phyloP scores from a whole-genome alignment of 2,888 invertebrate species.

The Xestia c-nigrum region DNA sequence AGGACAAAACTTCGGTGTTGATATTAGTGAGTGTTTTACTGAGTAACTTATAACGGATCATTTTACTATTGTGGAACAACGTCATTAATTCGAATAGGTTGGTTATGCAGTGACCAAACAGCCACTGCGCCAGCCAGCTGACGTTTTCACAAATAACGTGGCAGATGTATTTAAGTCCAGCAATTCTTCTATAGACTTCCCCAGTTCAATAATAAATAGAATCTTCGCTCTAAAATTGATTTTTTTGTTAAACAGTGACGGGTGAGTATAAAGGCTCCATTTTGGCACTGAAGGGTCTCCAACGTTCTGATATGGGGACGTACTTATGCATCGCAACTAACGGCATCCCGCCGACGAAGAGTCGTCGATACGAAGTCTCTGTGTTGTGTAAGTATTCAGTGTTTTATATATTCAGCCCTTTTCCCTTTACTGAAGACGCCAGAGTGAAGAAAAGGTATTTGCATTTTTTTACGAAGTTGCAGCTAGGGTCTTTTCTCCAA shows the following conservation, averaged over 20 bases:
- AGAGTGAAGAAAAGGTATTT: constrained; percentile 28
- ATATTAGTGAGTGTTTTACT: constrained; percentile 1
- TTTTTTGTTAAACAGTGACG: constrained; percentile 87
- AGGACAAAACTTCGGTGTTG: constrained; percentile 3
- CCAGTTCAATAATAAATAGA: background rate
- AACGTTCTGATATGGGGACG: constrained; percentile 95
- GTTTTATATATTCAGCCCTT: constrained; percentile 2
- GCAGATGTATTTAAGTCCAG: background rate
- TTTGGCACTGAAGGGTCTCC: constrained; percentile 93
- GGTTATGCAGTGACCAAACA: constrained; percentile 2
- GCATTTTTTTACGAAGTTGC: constrained; percentile 41
- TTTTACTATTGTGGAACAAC: background rate
- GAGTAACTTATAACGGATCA: background rate
- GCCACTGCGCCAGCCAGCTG: background rate
- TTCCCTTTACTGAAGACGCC: constrained; percentile 2
- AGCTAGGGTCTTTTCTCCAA: constrained; percentile 25
- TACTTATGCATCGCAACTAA: constrained; percentile 96
- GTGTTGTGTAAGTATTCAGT: constrained; percentile 93
- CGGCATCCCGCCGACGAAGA: constrained; percentile 95
- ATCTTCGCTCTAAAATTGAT: background rate
- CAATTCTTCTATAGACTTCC: background rate
- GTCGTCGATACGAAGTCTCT: constrained; percentile 95
- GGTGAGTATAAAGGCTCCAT: constrained; percentile 93
- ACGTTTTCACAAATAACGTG: background rate
- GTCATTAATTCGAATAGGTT: background rate